These are phyloP conservation scores for Thaleichthys pacificus DNA, from an alignment of 2,797 vertebrate species.

Conservation along the genomic window DNA sequence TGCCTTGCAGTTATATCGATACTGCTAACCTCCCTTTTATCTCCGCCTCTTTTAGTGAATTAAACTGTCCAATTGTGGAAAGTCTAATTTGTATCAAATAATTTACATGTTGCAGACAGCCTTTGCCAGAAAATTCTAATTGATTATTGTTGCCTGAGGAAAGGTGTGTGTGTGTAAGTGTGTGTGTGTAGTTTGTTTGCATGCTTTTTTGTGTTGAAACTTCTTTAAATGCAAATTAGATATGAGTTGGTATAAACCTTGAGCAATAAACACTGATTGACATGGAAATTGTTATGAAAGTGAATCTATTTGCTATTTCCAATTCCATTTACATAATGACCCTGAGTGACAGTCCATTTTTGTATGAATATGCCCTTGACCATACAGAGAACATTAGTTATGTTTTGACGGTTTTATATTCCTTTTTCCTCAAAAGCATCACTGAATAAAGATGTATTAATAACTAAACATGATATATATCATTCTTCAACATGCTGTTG, in stretches of 20 bases:
- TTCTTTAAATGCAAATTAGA: conserved; percentile 36
- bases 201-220: neutral
- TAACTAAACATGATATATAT: neutral
- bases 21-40: conserved; percentile 48
- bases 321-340: neutral
- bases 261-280: conserved; percentile 9
- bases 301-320: conserved; percentile 15
- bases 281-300: conserved; percentile 23
- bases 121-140: conserved; percentile 75
- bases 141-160: conserved; percentile 77
- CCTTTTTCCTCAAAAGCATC: neutral
- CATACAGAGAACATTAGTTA: too few relatives aligned
- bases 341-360: neutral
- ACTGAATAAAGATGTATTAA: neutral
- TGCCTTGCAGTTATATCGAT: conserved; percentile 52
- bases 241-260: conserved; percentile 33
- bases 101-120: conserved; percentile 75
- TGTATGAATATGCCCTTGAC: neutral
- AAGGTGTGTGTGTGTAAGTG: conserved; percentile 14
- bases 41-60: conserved; percentile 69
- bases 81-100: conserved; percentile 79
- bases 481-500: neutral
- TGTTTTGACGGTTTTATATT: neutral
- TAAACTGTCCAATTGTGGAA: conserved; percentile 77
- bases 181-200: neutral